A percentile compares a stretch with the other conserved stretches of the same genome.
Conservation (phyloP, 2,113 vertebrate species). For the Chrysochloris asiatica region DNA sequence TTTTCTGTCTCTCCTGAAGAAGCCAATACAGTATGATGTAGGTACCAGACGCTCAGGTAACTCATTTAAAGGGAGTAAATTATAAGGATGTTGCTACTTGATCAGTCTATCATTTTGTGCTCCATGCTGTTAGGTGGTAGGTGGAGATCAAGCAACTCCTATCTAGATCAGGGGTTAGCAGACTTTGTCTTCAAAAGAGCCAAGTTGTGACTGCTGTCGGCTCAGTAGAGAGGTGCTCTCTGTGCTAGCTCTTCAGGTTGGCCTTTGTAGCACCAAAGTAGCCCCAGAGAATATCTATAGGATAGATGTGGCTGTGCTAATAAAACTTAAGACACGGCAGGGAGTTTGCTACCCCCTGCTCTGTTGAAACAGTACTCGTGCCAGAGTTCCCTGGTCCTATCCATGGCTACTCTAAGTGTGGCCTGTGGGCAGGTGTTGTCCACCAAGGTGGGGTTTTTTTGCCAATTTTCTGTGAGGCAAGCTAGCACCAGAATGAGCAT, state of each 20-base stretch:
- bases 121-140: background rate
- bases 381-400: background rate
- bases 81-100: background rate
- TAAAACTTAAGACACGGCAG: background rate
- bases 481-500: background rate
- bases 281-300: background rate
- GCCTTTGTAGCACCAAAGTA: background rate
- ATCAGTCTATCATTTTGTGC: background rate
- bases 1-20: background rate
- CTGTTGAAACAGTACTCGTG: fast-evolving
- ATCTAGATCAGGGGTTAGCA: background rate
- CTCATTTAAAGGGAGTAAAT: background rate
- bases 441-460: fast-evolving
- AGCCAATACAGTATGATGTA: background rate
- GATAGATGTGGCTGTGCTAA: background rate
- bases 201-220: background rate
- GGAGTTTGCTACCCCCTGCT: background rate
- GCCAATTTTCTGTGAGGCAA: background rate
- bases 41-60: background rate
- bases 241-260: background rate
- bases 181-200: background rate
- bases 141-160: background rate
- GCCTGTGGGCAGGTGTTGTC: background rate
- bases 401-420: background rate
- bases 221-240: background rate